Evolutionary conservation across 2,797 vertebrate genomes (phyloP), one percentile per base, ranked within the genome.

Genomic region (Oreochromis grahami): DNA sequence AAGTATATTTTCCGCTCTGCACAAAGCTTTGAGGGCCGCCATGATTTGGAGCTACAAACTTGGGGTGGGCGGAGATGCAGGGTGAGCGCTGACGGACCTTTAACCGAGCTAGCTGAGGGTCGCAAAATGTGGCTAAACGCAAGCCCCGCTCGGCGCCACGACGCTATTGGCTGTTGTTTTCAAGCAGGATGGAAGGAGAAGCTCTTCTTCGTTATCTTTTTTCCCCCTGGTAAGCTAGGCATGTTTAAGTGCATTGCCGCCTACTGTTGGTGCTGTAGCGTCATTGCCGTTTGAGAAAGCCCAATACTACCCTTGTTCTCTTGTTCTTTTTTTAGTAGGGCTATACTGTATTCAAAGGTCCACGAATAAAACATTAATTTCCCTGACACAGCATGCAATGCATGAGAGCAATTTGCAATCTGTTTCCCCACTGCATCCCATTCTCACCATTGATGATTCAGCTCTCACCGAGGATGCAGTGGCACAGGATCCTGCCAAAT

Each of bases 1-100:
- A 81, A 96, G 56, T 17, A 94, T 5, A 89, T 83, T 89, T n/a
- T 96, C 94, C 80, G 90, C 87, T 92, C 92, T 94, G 84, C 92
- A 93, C 50, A 96, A 86, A 7, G 93, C 88, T 94, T 91, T 94
- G 53, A 96, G 85, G 56, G 94, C 93, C 91, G 96, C 95, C 96
- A 97, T 97, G 77, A 96, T 96, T 92, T 5, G 48, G 80, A 80
- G 86, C 63, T 52, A 41, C 29, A 36, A 41, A 10, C 17, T 32
- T 84, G 51, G 63, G 83, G 79, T 48, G 82, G 77, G 43, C 32
- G 29, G 70, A 77, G 41, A 76, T 76, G 80, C 82, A 82, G 84
- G 34, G 52, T 81, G 29, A 76, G 48, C 50, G 48, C 76, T 58
- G 43, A 12, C 43, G 70, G 26, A 74, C 5, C 70, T 32, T 70